Evolutionary conservation across 2,888 invertebrate species (phyloP).

Genomic region (Cryptops parisi): DNA sequence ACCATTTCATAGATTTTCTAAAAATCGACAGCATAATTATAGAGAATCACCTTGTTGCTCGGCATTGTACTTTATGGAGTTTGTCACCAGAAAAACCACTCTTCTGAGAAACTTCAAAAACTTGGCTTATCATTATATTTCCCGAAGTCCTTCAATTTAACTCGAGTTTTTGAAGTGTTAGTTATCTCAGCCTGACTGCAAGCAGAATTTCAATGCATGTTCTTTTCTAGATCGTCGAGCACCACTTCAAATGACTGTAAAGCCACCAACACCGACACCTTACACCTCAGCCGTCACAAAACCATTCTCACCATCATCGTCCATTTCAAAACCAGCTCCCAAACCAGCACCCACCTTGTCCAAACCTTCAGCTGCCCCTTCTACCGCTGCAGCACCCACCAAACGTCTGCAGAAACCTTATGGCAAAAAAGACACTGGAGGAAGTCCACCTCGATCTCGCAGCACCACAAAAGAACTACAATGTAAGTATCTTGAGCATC

Average conservation of each 20-base stretch:
- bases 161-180: no score
- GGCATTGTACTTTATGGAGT: no score
- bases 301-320: constrained; percentile 10
- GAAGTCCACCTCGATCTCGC: constrained; percentile 70
- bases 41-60: no score
- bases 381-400: constrained; percentile 25
- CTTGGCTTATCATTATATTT: no score
- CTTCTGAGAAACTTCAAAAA: no score
- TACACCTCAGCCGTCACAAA: background rate
- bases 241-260: background rate
- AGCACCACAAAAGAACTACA: constrained; percentile 80
- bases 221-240: constrained; percentile 7
- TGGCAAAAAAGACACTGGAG: constrained; percentile 49
- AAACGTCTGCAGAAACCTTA: constrained; percentile 36
- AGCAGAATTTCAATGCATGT: no score
- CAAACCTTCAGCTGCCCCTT: constrained; percentile 15
- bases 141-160: no score
- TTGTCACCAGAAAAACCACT: no score
- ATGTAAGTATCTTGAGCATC: no score
- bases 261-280: constrained; percentile 1
- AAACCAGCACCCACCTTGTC: constrained; percentile 15
- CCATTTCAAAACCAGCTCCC: constrained; percentile 8
- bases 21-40: no score
- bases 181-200: no score
- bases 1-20: no score